Evolutionary conservation across 1,140 invertebrate species (phyloP), one percentile per base, ranked within the genome.

Genomic region (Trichonephila clavipes): DNA sequence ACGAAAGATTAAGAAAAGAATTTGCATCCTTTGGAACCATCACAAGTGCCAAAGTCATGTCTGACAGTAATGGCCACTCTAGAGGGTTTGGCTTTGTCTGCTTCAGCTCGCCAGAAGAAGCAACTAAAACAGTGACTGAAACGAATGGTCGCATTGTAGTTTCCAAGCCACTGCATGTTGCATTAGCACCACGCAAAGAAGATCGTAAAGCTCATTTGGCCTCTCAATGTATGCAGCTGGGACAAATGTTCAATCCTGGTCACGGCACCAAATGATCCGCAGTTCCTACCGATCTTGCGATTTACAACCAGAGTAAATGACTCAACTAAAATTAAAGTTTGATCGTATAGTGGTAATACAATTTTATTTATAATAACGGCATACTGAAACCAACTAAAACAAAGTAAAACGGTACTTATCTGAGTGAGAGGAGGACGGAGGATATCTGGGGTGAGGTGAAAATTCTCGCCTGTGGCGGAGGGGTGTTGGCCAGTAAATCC

Each of bases 11-110:
- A 18, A 97, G 98, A 34, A 98, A 99, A 95, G 98, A 99, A 96
- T 99, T 99, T 96, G 97, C 98, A 93, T 97, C 97, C 86, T 99
- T 98, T 96, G 99, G 99, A 83, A 99, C 98, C 62, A 99, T 99
- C 92, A 99, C 99, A 34, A 99, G 98, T 94, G 99, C 99, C 12
- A 99, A 99, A 97, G 98, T 97, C 95, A 85, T 10, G 89, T 93
- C 12, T 28, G 8, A 51, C 44, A 51, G 44, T 51, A 98, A 96
- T 94, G 96, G 96, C 14, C 95, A 96, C 94, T 97, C 96, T 58
- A 99, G 99, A 96, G 99, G 99, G 69, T 99, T 99, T 96, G 99
- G 99, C 28, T 99, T 99, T 96, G 99, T 99, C 10, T 99, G 99
- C 96, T 99, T 99, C 95, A 99, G 98, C 81, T 97, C 98, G n/a